These are phyloP conservation scores for Aphaenogaster rudis DNA, from an alignment of 1,140 invertebrate species.

Conservation along the genomic window DNA sequence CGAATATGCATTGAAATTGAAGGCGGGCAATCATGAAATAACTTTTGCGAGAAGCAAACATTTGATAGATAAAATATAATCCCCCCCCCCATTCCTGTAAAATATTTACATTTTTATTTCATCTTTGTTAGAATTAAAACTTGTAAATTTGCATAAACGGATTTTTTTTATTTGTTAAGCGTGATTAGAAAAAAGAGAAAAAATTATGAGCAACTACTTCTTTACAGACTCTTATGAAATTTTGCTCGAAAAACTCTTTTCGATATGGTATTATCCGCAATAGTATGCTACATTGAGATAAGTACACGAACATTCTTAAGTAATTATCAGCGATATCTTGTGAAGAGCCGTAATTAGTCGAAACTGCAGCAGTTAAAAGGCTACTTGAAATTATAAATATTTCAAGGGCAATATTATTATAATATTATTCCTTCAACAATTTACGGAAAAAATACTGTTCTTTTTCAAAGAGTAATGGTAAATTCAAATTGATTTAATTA, in stretches of 20 bases:
- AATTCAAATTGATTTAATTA: not conserved
- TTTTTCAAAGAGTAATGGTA: not conserved
- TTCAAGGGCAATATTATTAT: constrained; percentile 6
- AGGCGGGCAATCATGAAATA: not conserved
- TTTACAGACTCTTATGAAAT: not conserved
- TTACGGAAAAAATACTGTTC: not conserved
- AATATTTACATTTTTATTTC: too few relatives aligned
- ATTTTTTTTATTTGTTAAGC: too few relatives aligned
- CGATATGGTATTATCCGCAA: not conserved
- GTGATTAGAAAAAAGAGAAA: not conserved
- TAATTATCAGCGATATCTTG: not conserved
- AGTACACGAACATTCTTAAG: not conserved
- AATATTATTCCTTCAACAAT: not conserved
- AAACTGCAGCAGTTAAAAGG: not conserved
- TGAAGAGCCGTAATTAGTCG: not conserved
- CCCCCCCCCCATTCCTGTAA: too few relatives aligned
- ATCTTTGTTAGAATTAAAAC: too few relatives aligned
- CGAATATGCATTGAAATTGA: not conserved
- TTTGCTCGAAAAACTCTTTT: not conserved
- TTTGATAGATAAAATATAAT: not conserved
- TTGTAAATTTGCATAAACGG: too few relatives aligned
- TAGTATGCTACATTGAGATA: not conserved
- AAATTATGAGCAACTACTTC: not conserved
- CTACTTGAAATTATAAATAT: not conserved
- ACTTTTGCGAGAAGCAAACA: not conserved